Evolutionary conservation across 2,797 vertebrate species (phyloP), one percentile per base, ranked within the genome.

Genomic region (Gallirallus australis): DNA sequence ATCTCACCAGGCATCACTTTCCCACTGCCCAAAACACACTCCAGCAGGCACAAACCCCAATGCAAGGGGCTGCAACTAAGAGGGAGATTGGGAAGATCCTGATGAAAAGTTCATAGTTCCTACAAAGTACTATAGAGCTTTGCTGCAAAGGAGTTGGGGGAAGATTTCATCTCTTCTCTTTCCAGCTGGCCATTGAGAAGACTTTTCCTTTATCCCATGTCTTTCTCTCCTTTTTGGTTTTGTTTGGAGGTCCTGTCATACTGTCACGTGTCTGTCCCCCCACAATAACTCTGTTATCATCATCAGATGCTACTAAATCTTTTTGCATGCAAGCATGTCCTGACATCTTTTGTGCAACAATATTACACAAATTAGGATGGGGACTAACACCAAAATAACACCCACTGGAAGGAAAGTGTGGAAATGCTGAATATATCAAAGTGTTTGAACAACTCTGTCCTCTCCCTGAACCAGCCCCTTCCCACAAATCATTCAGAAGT

Each of bases 131-230:
- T 47, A 12, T 1, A 21, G 28, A 64, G 45, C 28, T 79, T 37
- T 3, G 2, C 28, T 50, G 11, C 13, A 35, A 65, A 81, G 16
- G 12, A 21, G 2, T 0, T 35, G 52, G 1, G 23, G 24, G 10
- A 66, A 8, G 54, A 40, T 20, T 47, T 59, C 1, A 68, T 31
- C 2, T 1, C 66, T 63, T 59, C 23, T 11, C 12, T 31, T 89
- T 60, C 72, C 30, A 54, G 45, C 3, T 71, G 23, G 7, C 31
- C 66, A 28, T 16, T 47, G 15, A 45, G 19, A 71, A 45, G 8
- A 16, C 11, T 76, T 37, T n/a, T 61, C 31, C 24, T 35, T 75
- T 39, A 1, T 14, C 27, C 16, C 10, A 31, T 54, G 21, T 13
- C 14, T 9, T 17, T 33, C 9, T 4, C 1, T 19, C 6, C 17